Evolutionary conservation across 2,888 invertebrate genomes (phyloP).

Genomic region (Corythucha ciliata): DNA sequence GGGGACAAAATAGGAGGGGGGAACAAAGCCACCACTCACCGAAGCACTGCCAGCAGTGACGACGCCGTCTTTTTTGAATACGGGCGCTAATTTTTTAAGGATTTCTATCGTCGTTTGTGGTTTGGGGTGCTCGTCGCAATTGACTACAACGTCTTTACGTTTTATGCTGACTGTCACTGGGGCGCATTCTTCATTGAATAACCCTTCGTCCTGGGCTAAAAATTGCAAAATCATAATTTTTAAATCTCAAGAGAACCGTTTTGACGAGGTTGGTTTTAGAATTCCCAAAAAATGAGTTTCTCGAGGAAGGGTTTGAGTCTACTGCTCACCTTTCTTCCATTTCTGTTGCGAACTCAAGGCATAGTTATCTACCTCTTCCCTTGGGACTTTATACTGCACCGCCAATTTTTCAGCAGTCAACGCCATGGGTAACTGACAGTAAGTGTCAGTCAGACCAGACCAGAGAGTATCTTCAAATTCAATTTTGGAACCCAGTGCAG

Average conservation of each 20-base stretch:
- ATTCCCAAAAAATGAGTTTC: not conserved
- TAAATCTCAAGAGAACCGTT: not conserved
- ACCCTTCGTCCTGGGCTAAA: conserved; percentile 75
- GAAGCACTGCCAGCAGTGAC: conserved; percentile 94
- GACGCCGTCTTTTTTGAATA: conserved; percentile 89
- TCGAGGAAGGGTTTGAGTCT: not conserved
- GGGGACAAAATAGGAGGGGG: not conserved
- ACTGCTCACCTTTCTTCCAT: conserved; percentile 80
- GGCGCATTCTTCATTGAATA: conserved; percentile 81
- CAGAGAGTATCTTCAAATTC: conserved; percentile 83
- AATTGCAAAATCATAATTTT: conserved; percentile 9
- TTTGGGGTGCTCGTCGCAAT: conserved; percentile 87
- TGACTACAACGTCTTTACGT: conserved; percentile 67
- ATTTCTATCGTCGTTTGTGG: conserved; percentile 78
- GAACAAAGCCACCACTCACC: conserved; percentile 47
- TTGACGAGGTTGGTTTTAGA: not conserved
- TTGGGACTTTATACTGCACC: conserved; percentile 67
- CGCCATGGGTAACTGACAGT: conserved; percentile 90
- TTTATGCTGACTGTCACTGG: conserved; percentile 77
- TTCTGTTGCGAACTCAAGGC: conserved; percentile 73
- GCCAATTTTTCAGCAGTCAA: conserved; percentile 91
- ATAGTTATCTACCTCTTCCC: conserved; percentile 77
- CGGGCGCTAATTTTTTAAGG: conserved; percentile 71
- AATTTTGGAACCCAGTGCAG: conserved; percentile 64
- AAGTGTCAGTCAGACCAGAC: conserved; percentile 76